Evolutionary conservation across 2,888 invertebrate species (phyloP).

Genomic region (Bursaphelenchus okinawaensis): DNA sequence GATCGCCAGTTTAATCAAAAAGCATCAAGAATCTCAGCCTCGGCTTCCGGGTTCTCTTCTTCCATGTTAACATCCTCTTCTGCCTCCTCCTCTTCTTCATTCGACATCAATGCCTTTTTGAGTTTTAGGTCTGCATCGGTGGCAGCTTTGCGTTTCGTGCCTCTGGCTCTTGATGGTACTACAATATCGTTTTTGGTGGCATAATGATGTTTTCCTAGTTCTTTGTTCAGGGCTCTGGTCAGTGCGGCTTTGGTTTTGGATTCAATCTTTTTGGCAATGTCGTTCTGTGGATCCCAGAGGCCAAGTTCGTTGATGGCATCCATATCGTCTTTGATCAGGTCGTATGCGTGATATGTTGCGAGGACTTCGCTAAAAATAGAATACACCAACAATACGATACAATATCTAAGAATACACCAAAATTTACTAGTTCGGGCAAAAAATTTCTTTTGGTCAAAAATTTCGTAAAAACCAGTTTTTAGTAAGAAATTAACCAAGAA

Average conservation of each 20-base stretch:
- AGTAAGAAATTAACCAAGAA: no score
- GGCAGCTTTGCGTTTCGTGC: neutral
- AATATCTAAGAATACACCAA: no score
- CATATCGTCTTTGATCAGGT: constrained; percentile 81
- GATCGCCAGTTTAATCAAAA: neutral
- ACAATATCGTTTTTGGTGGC: constrained; percentile 58
- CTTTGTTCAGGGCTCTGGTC: constrained; percentile 86
- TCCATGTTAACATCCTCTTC: constrained; percentile 37
- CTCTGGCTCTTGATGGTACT: neutral
- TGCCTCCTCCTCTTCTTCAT: constrained; percentile 34
- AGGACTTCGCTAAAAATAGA: constrained; percentile 63
- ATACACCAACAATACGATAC: neutral
- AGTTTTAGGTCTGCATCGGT: constrained; percentile 5
- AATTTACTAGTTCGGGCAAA: constrained; percentile 3
- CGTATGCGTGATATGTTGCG: constrained; percentile 74
- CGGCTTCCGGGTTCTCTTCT: neutral
- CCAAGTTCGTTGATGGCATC: constrained; percentile 80
- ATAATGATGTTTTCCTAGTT: constrained; percentile 73
- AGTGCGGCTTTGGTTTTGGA: constrained; percentile 78
- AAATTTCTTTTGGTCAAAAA: no score
- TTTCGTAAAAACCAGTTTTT: no score
- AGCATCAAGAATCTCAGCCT: neutral
- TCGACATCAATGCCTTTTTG: constrained; percentile 14
- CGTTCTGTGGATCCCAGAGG: constrained; percentile 66
- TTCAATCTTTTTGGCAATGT: constrained; percentile 70